Percentiles rank a stretch among this genome's conserved stretches.
Conservation (phyloP, 2,113 vertebrate species). For the Rallus limicola region DNA sequence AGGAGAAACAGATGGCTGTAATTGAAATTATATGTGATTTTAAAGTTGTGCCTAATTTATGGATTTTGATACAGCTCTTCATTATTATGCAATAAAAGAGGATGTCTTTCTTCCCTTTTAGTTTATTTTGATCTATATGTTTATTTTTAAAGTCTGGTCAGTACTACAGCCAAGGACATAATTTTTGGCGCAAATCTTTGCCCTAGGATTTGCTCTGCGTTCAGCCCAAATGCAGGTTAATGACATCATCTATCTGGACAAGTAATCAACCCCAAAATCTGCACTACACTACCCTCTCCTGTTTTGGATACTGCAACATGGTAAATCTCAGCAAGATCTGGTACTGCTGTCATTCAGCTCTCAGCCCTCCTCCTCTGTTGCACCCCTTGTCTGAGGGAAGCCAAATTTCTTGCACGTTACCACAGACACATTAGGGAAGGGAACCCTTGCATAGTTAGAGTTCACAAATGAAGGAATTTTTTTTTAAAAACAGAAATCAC, state of each 20-base stretch:
- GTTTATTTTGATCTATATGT: neutral
- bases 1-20: constrained; percentile 65
- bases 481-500: neutral
- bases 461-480: accelerated
- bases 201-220: neutral
- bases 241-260: neutral
- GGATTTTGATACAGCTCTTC: constrained; percentile 15
- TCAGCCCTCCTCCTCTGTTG: neutral
- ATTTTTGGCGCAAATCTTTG: neutral
- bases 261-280: neutral
- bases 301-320: accelerated
- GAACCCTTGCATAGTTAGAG: no score
- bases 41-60: constrained; percentile 46
- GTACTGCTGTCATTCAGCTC: neutral
- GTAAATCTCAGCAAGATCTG: neutral
- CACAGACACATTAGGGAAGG: accelerated
- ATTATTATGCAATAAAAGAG: neutral
- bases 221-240: neutral
- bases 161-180: neutral
- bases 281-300: accelerated
- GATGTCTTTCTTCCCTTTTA: neutral
- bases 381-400: neutral
- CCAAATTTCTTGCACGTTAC: neutral
- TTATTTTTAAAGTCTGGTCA: neutral
- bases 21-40: constrained; percentile 57